A percentile compares a stretch with the other conserved stretches of the same genome.
These are phyloP conservation scores for Amphilophus citrinellus DNA, from an alignment of 2,113 vertebrate genomes.

Conservation along the genomic window DNA sequence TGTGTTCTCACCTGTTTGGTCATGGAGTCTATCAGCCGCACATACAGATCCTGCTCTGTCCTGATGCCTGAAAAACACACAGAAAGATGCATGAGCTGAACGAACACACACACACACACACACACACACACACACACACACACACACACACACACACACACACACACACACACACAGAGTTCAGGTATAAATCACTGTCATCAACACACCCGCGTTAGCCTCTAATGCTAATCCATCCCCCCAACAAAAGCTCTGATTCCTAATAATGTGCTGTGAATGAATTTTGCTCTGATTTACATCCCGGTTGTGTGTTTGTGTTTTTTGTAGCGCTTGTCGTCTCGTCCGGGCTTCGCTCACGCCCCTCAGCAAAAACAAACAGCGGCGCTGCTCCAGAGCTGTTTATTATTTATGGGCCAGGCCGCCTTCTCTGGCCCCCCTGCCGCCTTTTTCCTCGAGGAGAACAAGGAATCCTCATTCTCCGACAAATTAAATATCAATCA, in stretches of 20 bases:
- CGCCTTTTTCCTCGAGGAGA: conserved; percentile 64
- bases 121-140: neutral
- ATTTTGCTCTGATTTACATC: conserved; percentile 61
- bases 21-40: conserved; percentile 93
- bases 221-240: conserved; percentile 47
- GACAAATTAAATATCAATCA: conserved; percentile 76
- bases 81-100: neutral
- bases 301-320: conserved; percentile 59
- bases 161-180: conserved; percentile 1
- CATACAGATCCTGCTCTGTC: conserved; percentile 92
- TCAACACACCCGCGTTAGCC: conserved; percentile 7
- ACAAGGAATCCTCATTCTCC: conserved; percentile 64
- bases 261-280: conserved; percentile 55
- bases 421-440: conserved; percentile 44
- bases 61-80: conserved; percentile 84
- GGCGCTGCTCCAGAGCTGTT: conserved; percentile 56
- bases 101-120: neutral
- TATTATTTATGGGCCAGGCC: conserved; percentile 76
- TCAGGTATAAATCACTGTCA: neutral
- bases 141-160: conserved; percentile 3
- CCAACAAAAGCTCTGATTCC: conserved; percentile 21
- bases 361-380: conserved; percentile 73
- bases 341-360: conserved; percentile 1
- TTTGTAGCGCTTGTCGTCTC: conserved; percentile 55
- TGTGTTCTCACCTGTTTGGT: conserved; percentile 89